Conservation (phyloP, 2,888 invertebrate species). For the Cyclophora punctaria region DNA sequence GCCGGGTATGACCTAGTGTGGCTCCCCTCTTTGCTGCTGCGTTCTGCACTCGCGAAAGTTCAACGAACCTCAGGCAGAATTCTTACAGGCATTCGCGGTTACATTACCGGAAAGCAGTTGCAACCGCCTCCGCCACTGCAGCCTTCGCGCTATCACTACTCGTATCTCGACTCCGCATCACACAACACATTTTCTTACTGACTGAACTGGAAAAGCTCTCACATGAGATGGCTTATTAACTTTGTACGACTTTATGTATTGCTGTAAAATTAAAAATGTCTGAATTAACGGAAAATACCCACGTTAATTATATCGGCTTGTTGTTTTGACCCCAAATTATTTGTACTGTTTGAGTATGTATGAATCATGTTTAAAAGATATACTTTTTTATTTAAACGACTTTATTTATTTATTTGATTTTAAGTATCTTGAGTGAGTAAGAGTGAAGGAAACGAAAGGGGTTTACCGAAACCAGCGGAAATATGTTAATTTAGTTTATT, state of each 20-base stretch:
- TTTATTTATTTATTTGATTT: too few species aligned
- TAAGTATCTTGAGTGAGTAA: constrained; percentile 25
- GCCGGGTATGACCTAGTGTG: constrained; percentile 70
- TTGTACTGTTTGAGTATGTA: too few species aligned
- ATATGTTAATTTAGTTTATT: constrained; percentile 70
- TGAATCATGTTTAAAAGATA: too few species aligned
- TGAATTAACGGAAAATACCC: too few species aligned
- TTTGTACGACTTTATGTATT: neutral
- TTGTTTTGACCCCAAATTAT: too few species aligned
- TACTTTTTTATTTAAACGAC: too few species aligned
- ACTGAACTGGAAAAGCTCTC: constrained; percentile 1
- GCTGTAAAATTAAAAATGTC: constrained; percentile 30
- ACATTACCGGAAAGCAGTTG: constrained; percentile 72
- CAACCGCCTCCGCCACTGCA: constrained; percentile 45
- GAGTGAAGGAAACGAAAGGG: constrained; percentile 50
- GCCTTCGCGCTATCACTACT: constrained; percentile 18
- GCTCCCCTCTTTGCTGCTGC: constrained; percentile 59
- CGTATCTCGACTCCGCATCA: constrained; percentile 1
- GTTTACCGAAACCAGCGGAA: constrained; percentile 44
- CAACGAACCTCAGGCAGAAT: constrained; percentile 69
- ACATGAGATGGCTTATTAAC: too few species aligned
- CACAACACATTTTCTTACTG: too few species aligned
- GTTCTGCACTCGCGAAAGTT: constrained; percentile 73
- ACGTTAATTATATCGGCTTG: too few species aligned
- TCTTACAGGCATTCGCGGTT: constrained; percentile 70